Evolutionary conservation across 2,113 vertebrate species (phyloP).

Genomic region (Cheilinus undulatus): DNA sequence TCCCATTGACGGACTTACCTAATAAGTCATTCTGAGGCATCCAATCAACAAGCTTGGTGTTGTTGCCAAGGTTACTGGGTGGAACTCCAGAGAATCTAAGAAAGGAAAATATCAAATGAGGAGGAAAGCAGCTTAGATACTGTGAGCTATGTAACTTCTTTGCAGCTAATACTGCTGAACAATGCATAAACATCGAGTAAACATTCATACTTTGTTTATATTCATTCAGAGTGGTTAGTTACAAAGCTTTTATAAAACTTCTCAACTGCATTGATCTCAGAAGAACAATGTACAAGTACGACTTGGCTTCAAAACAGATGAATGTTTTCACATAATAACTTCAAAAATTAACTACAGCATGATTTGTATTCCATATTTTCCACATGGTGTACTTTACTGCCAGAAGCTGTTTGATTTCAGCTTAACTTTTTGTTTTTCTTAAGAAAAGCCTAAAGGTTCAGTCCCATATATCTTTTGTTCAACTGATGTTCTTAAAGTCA

Average conservation of each 20-base stretch:
- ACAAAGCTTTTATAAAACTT: background rate
- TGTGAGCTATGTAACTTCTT: background rate
- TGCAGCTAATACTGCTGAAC: background rate
- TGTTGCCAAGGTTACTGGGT: slow-evolving; percentile 95
- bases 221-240: background rate
- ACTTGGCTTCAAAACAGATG: background rate
- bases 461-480: background rate
- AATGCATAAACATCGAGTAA: background rate
- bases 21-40: slow-evolving; percentile 97
- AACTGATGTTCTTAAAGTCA: background rate
- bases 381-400: too few species aligned
- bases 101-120: slow-evolving; percentile 5
- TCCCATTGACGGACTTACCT: slow-evolving; percentile 83
- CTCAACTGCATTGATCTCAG: background rate
- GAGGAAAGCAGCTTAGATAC: background rate
- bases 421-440: background rate
- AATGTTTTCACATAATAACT: too few species aligned
- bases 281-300: background rate
- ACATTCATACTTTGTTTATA: background rate
- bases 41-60: slow-evolving; percentile 98
- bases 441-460: background rate
- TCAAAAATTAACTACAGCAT: background rate
- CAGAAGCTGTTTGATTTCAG: background rate
- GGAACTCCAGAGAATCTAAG: slow-evolving; percentile 93
- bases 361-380: background rate